These are phyloP conservation scores for Gallinago undulata DNA, from an alignment of 2,113 vertebrate species.

Conservation along the genomic window DNA sequence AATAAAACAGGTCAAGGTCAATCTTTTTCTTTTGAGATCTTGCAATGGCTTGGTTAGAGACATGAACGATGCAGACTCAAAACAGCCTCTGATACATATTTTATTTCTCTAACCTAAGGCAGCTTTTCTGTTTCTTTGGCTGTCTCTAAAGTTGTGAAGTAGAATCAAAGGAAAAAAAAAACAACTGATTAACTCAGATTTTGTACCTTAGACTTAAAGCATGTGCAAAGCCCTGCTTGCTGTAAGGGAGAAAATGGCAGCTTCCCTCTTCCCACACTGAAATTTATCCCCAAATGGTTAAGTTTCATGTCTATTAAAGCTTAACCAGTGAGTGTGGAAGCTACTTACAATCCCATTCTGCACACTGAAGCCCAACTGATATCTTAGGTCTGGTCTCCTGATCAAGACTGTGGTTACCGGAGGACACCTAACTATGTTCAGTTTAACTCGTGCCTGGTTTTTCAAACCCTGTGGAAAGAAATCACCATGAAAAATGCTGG, in stretches of 20 bases:
- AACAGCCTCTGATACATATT: neutral
- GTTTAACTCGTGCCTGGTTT: slow-evolving; percentile 89
- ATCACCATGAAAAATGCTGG: neutral
- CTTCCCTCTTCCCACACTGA: neutral
- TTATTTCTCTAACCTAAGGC: neutral
- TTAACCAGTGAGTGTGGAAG: neutral
- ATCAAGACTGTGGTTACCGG: slow-evolving; percentile 97
- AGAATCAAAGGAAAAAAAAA: neutral
- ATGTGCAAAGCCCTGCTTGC: neutral
- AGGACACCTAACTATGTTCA: slow-evolving; percentile 95
- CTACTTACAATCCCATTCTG: slow-evolving; percentile 95
- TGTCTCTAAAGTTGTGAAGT: neutral
- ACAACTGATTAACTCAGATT: neutral
- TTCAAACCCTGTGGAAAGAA: slow-evolving; percentile 86
- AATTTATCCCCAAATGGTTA: neutral
- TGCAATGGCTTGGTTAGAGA: neutral
- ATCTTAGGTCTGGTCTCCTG: slow-evolving; percentile 91
- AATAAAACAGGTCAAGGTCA: neutral
- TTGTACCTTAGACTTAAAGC: neutral
- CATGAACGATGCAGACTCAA: neutral
- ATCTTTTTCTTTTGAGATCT: neutral
- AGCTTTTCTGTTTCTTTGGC: neutral
- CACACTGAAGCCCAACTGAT: slow-evolving; percentile 96
- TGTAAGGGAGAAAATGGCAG: neutral
- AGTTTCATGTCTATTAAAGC: neutral